Percentiles rank a stretch among this genome's conserved stretches.
Evolutionary conservation across 2,888 invertebrate species (phyloP).

Genomic region (Drosophila imparisetae): DNA sequence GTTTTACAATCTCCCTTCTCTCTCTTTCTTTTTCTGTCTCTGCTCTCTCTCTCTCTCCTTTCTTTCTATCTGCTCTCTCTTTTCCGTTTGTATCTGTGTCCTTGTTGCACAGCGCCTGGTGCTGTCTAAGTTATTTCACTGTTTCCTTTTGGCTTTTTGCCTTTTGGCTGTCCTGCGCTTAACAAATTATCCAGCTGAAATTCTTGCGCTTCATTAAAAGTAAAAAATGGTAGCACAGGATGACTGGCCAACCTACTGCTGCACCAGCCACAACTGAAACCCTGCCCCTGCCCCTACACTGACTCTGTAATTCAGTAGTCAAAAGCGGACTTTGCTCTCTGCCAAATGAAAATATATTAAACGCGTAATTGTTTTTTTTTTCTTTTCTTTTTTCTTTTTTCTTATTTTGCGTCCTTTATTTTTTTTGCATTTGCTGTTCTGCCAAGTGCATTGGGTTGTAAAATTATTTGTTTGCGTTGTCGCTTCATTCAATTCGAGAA

Average conservation of each 20-base stretch:
- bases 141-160: constrained; percentile 72
- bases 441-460: constrained; percentile 71
- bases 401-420: constrained; percentile 1
- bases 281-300: neutral
- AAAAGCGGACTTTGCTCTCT: constrained; percentile 39
- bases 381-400: constrained; percentile 22
- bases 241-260: constrained; percentile 33
- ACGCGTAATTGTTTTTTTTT: constrained; percentile 71
- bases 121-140: constrained; percentile 63
- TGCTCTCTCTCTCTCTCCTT: neutral
- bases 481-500: constrained; percentile 51
- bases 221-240: constrained; percentile 74
- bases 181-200: constrained; percentile 82
- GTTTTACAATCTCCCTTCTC: constrained; percentile 9
- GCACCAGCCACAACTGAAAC: neutral
- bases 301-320: constrained; percentile 57
- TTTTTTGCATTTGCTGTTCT: constrained; percentile 24
- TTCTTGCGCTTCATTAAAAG: constrained; percentile 83
- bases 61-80: neutral
- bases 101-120: constrained; percentile 56
- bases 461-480: constrained; percentile 70
- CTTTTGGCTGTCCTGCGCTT: constrained; percentile 71
- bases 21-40: neutral
- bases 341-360: constrained; percentile 78
- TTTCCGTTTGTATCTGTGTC: constrained; percentile 23